Conservation (phyloP, 2,888 invertebrate species). For the Emmelina monodactyla region DNA sequence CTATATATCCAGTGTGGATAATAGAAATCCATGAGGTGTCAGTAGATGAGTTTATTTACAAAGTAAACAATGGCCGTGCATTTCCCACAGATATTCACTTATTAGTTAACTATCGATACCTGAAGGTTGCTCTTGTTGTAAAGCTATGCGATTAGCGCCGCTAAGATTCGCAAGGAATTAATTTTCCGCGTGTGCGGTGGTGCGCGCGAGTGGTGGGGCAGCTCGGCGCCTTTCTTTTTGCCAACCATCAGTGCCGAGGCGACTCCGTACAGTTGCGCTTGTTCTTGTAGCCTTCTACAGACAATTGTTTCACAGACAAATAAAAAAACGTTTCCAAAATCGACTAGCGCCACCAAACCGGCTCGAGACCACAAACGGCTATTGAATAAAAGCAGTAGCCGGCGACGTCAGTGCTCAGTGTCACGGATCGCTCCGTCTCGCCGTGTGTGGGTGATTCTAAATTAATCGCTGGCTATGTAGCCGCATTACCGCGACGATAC, state of each 20-base stretch:
- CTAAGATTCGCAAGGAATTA: no score
- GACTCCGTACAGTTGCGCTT: not conserved
- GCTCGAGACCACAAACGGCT: slow-evolving; percentile 24
- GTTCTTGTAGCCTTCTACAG: not conserved
- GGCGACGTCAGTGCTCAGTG: slow-evolving; percentile 30
- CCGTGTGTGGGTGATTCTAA: slow-evolving; percentile 13
- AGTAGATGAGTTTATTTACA: no score
- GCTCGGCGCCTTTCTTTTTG: slow-evolving; percentile 1
- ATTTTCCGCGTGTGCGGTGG: no score
- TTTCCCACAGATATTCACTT: no score
- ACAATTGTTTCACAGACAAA: not conserved
- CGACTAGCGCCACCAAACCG: slow-evolving; percentile 23
- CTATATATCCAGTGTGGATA: no score
- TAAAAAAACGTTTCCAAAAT: slow-evolving; percentile 17
- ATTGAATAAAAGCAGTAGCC: slow-evolving; percentile 47
- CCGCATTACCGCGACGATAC: slow-evolving; percentile 12
- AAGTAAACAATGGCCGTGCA: no score
- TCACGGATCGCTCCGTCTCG: no score
- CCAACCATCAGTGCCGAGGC: not conserved
- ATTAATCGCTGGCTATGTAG: no score
- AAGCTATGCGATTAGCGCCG: no score
- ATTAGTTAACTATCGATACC: no score
- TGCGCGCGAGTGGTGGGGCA: not conserved
- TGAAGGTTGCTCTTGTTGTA: no score
- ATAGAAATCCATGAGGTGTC: no score